Evolutionary conservation across 2,797 vertebrate species (phyloP), one percentile per base, ranked within the genome.

Genomic region (Sciurus vulgaris): DNA sequence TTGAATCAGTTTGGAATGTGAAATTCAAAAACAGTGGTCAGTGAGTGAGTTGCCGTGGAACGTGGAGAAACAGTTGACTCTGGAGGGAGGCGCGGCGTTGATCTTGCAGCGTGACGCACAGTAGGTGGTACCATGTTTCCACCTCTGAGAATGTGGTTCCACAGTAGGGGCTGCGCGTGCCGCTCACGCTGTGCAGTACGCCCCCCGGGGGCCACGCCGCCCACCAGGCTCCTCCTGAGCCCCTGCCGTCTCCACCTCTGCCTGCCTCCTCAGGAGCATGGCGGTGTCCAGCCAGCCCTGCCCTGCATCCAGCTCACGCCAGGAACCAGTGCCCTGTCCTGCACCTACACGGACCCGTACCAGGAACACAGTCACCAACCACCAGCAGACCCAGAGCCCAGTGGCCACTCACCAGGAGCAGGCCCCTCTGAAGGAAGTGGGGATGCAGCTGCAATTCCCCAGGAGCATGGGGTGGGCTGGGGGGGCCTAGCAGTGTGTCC

Each of bases 131-230:
- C 54, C 33, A 73, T 54, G 49, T 85, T 87, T 65, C 74, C 89
- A 54, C 4, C 73, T 73, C 77, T 44, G 51, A 56, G 70, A 94
- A 81, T 72, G 17, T 44, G 44, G 67, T 41, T 86, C 56, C 65
- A 0, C 20, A 33, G 47, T 14, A 54, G 44, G 20, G 5, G 22
- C 4, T 1, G 4, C 0, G 0, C 0, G 1, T 11, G 0, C 6
- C 30, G 51, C 59, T 54, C 10, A 2, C 7, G 7, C 77, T 4
- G 1, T 4, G 15, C 17, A 44, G 47, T 3, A n/a, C 26, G 28
- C 49, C 5, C 89, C 24, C 0, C 0, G 24, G 10, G 38, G 7
- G 4, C 51, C 35, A 28, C 17, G 35, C 28, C 13, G 10, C 28
- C 13, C 13, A 8, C 41, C 35, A 2, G 51, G 54, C 44, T 13